These are phyloP conservation scores for Heteromormyrus szaboi DNA, from an alignment of 2,797 vertebrate species.

Conservation along the genomic window DNA sequence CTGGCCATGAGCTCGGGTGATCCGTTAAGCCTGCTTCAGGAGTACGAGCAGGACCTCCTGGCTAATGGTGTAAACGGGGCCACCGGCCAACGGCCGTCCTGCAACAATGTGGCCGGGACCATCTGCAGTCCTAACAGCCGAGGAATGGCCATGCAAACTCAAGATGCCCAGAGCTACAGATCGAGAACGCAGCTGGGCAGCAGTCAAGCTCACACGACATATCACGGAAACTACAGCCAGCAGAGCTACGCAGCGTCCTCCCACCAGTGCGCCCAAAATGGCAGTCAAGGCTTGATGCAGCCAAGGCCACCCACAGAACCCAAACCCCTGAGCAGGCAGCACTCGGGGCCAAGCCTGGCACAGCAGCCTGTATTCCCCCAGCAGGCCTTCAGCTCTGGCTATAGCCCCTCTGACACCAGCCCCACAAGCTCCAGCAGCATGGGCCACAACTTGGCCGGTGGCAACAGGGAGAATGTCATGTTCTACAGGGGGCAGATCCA, in stretches of 20 bases:
- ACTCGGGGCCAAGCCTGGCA: slow-evolving; percentile 50
- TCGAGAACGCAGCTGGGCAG: slow-evolving; percentile 45
- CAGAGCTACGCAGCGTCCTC: slow-evolving; percentile 55
- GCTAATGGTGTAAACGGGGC: slow-evolving; percentile 52
- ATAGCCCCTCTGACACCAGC: slow-evolving; percentile 64
- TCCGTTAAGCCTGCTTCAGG: slow-evolving; percentile 61
- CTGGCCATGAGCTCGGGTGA: slow-evolving; percentile 53
- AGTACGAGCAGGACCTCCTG: slow-evolving; percentile 65
- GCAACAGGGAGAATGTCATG: slow-evolving; percentile 56
- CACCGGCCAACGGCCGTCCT: slow-evolving; percentile 55
- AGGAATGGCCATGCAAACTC: slow-evolving; percentile 49
- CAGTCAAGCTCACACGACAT: slow-evolving; percentile 43
- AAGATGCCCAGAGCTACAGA: slow-evolving; percentile 65
- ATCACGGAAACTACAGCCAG: slow-evolving; percentile 61
- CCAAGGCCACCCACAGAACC: slow-evolving; percentile 78
- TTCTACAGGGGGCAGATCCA: slow-evolving; percentile 86
- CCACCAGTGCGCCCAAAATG: slow-evolving; percentile 59
- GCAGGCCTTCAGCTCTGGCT: slow-evolving; percentile 49
- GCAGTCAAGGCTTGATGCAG: slow-evolving; percentile 61
- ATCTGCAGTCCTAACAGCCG: slow-evolving; percentile 38
- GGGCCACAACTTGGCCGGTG: slow-evolving; percentile 46
- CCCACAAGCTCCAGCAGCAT: slow-evolving; percentile 63
- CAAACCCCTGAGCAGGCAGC: slow-evolving; percentile 61
- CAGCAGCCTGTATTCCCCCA: slow-evolving; percentile 67
- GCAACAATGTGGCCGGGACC: slow-evolving; percentile 48